phyloP scores from a whole-genome alignment of 2,113 vertebrate species.

The Mobula birostris region DNA sequence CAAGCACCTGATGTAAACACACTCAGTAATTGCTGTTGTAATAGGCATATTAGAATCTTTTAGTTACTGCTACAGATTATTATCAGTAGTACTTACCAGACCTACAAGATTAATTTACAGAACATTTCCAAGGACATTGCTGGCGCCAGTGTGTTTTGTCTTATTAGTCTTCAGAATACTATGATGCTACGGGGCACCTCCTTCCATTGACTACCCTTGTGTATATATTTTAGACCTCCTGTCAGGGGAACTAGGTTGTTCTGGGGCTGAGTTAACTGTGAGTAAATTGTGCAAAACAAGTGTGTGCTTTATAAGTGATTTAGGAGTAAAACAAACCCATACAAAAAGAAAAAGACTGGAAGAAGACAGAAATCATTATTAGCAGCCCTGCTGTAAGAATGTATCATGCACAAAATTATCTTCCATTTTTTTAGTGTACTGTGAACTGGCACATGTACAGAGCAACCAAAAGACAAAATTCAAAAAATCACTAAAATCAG shows the following conservation, averaged over 20 bases:
- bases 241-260: neutral
- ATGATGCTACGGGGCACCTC: neutral
- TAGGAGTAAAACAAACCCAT: neutral
- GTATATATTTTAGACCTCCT: neutral
- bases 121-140: no score
- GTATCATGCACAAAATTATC: neutral
- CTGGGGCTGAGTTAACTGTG: neutral
- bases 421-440: neutral
- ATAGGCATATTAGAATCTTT: no score
- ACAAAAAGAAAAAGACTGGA: no score
- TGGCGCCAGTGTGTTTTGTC: neutral
- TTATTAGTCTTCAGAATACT: neutral
- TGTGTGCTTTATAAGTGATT: neutral
- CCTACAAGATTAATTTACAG: no score
- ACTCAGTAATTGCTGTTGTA: no score
- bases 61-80: no score
- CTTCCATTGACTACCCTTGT: neutral
- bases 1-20: no score
- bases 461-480: neutral
- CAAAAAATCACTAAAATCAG: neutral
- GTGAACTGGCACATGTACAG: neutral
- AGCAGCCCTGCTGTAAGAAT: neutral
- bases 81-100: no score
- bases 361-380: neutral
- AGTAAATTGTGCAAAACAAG: neutral